phyloP scores from a whole-genome alignment of 1,140 invertebrate genomes.

The Drosophila sucinea region DNA sequence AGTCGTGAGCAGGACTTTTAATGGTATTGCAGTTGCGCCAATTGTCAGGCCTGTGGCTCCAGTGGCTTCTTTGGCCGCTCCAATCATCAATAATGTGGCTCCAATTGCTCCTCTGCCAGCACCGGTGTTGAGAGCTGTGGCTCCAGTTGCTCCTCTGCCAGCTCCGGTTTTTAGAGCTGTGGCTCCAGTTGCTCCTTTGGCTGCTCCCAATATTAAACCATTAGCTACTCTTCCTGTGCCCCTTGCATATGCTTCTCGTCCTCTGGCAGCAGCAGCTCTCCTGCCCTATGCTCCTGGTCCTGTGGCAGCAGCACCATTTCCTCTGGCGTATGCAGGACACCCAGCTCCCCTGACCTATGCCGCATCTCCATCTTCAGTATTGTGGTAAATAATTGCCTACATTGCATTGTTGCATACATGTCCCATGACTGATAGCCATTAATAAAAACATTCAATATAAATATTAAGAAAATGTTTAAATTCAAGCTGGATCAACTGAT shows the following conservation, averaged over 20 bases:
- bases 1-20: slow-evolving; percentile 83
- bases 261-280: slow-evolving; percentile 32
- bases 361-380: slow-evolving; percentile 41
- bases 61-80: slow-evolving; percentile 46
- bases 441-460: slow-evolving; percentile 67
- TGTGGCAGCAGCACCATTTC: slow-evolving; percentile 40
- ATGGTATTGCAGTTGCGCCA: slow-evolving; percentile 79
- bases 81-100: slow-evolving; percentile 20
- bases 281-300: slow-evolving; percentile 43
- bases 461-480: slow-evolving; percentile 30
- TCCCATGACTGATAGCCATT: slow-evolving; percentile 74
- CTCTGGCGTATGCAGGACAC: slow-evolving; percentile 44
- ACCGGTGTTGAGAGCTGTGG: slow-evolving; percentile 45
- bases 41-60: slow-evolving; percentile 49
- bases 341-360: slow-evolving; percentile 54
- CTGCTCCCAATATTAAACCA: slow-evolving; percentile 18
- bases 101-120: slow-evolving; percentile 50
- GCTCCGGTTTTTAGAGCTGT: slow-evolving; percentile 43
- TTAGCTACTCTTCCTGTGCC: slow-evolving; percentile 35
- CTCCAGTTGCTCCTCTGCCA: slow-evolving; percentile 37
- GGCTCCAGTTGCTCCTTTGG: slow-evolving; percentile 41
- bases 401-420: slow-evolving; percentile 32
- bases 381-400: slow-evolving; percentile 65
- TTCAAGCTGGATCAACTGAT: neutral
- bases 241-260: slow-evolving; percentile 49